Evolutionary conservation across 2,888 invertebrate species (phyloP).

Genomic region (Drosophila robusta): DNA sequence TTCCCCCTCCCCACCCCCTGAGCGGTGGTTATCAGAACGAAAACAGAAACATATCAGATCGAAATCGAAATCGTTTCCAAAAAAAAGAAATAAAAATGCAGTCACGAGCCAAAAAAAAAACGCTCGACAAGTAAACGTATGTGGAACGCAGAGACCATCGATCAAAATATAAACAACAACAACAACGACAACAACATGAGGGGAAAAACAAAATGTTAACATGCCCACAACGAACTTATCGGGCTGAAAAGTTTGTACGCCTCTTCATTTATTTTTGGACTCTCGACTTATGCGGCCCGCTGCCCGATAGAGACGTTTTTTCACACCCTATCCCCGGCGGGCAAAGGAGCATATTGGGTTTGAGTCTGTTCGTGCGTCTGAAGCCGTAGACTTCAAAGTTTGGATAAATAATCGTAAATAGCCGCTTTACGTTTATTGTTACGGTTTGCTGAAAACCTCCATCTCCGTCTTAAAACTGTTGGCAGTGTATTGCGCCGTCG

Average conservation of each 20-base stretch:
- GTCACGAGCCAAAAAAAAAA: constrained; percentile 55
- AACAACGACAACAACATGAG: constrained; percentile 9
- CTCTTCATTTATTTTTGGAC: constrained; percentile 63
- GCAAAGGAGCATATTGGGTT: neutral
- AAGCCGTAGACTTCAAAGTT: too few relatives aligned
- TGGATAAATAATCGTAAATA: too few relatives aligned
- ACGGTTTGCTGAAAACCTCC: too few relatives aligned
- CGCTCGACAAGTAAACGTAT: constrained; percentile 47
- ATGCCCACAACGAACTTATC: constrained; percentile 67
- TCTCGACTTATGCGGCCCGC: constrained; percentile 21
- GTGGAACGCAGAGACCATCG: constrained; percentile 67
- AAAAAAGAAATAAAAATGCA: constrained; percentile 29
- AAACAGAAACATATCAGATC: constrained; percentile 32
- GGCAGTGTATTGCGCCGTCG: constrained; percentile 2
- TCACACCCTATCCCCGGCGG: neutral
- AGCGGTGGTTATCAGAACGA: constrained; percentile 14
- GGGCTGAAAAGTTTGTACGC: constrained; percentile 65
- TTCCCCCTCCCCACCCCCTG: neutral
- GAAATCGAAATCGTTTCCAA: constrained; percentile 48
- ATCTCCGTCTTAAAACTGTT: too few relatives aligned
- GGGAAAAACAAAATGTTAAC: constrained; percentile 56
- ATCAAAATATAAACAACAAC: constrained; percentile 51
- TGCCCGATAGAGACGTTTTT: constrained; percentile 26
- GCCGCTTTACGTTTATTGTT: neutral
- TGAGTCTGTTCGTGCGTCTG: too few relatives aligned